Base-by-base conservation (phyloP, 1,140 invertebrate genomes). In the Heliconius hermathena region DNA sequence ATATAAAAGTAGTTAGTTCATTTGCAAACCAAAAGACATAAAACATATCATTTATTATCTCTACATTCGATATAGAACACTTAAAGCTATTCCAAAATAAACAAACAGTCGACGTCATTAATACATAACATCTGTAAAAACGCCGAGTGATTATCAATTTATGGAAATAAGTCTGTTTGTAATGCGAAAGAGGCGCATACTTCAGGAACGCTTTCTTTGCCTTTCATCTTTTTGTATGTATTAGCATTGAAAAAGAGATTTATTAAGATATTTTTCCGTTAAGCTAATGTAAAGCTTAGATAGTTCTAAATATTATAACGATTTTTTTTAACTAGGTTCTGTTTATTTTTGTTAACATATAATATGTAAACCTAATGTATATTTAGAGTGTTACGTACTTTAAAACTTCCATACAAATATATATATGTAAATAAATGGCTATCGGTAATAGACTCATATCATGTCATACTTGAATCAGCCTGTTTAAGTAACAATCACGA, bases 171-270 rank as follows among this genome's bases (percentile, higher is more conserved):
- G 54, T 1, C 74, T 38, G n/a, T 38, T 75, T 75, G 33, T 41
- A 75, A 75, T 60, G 52, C 74, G 54, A 75, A 75, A 54, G 29
- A 54, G 54, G n/a, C n/a, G 33, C 33, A 75, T 75, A 38, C 54
- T 36, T 75, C 52, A 8, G 52, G 46, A 75, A 75, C 74, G 36
- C 74, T 75, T 75, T 75, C 29, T 57, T 74, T 74, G 49, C 54
- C 22, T 75, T 75, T 75, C 54, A 26, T 75, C 33, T 75, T 66
- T 60, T 11, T 57, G 26, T 66, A 66, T 0, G 60, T 66, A 66
- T 66, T 66, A 66, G 26, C 60, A 66, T 66, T 66, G 60, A 16
- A 66, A 66, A 66, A n/a, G 26, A 60, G 57, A 60, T 66, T 66
- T 66, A 66, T 66, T 66, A 60, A 22, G 57, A 60, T 60, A 60